Base-by-base conservation (phyloP, 2,113 vertebrate genomes). In the Oncorhynchus masou region DNA sequence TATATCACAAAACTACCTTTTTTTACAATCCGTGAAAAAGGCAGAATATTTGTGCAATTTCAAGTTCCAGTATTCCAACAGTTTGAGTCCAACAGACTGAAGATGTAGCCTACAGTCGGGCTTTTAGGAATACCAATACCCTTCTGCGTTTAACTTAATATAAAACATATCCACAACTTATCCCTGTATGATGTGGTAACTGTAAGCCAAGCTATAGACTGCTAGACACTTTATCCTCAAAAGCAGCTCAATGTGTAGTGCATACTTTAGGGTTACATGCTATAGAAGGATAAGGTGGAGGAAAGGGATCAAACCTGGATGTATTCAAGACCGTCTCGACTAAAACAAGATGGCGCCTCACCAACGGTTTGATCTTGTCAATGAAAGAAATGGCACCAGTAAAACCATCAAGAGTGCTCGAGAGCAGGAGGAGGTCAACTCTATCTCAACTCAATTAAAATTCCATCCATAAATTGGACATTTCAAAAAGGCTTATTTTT, bases 301-400 rank as follows among this genome's bases (percentile, higher is more conserved):
- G 19, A 9, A 62, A n/a, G 19, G 16, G 59, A 62, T 22, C 4
- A 16, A 4, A 54, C 12, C 51, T 54, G 1, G 25, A 67, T 83
- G 49, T 4, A 51, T 76, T 81, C 34, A 71, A 68, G 82, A 19
- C 9, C 25, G 70, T 11, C 29, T 9, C 24, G 12, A 54, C 51
- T 54, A 62, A 73, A 76, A 70, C 11, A 2, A 78, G 77, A 48
- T 34, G 49, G 6, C 66, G 2, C 16, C 9, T 62, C n/a, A 62
- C n/a, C 7, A 62, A 62, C 19, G n/a, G 24, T 67, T 67, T 31
- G 12, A 67, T 67, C 15, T 67, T 67, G 4, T 67, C 65, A 67
- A 67, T 67, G 15, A 27, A 34, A 68, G 34, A 34, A 68, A 68
- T 22, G 20, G 25, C 12, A 4, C 59, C 20, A 29, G 5, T 27